These are phyloP conservation scores for Phrynocephalus guinanensis DNA, from an alignment of 2,797 vertebrate genomes.

Conservation along the genomic window DNA sequence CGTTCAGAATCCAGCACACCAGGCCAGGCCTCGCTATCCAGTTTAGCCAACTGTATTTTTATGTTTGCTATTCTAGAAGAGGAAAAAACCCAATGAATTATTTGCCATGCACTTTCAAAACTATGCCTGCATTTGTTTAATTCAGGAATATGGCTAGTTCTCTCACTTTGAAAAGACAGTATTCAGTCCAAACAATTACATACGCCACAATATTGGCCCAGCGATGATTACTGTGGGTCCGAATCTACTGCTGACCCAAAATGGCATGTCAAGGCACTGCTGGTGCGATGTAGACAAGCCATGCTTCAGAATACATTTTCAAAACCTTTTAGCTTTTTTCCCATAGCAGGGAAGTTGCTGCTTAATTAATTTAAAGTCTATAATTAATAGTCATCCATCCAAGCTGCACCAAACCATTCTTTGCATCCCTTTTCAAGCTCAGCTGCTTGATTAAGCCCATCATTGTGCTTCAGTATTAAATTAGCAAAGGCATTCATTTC, in stretches of 20 bases:
- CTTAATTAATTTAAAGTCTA: constrained; percentile 62
- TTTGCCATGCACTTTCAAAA: background rate
- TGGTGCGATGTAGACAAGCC: constrained; percentile 37
- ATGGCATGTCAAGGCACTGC: background rate
- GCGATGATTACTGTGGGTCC: background rate
- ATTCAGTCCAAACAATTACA: background rate
- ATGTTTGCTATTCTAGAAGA: constrained; percentile 90
- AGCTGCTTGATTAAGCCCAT: constrained; percentile 60
- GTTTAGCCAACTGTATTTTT: constrained; percentile 94
- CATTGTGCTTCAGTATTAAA: constrained; percentile 60
- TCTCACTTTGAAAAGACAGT: background rate
- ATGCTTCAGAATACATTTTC: constrained; percentile 19
- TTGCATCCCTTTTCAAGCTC: constrained; percentile 55
- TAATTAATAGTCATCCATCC: constrained; percentile 57
- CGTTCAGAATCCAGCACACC: constrained; percentile 94
- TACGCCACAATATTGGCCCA: background rate
- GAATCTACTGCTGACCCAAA: constrained; percentile 5
- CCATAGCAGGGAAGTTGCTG: constrained; percentile 57
- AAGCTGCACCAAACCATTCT: constrained; percentile 57
- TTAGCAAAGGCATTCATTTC: constrained; percentile 58
- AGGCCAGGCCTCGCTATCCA: constrained; percentile 96
- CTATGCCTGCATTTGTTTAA: background rate
- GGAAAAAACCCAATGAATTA: background rate
- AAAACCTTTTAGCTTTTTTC: constrained; percentile 39
- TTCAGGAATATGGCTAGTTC: background rate